A percentile compares a stretch with the other conserved stretches of the same genome.
These are phyloP conservation scores for Phalangium opilio DNA, from an alignment of 2,888 invertebrate genomes.

Conservation along the genomic window DNA sequence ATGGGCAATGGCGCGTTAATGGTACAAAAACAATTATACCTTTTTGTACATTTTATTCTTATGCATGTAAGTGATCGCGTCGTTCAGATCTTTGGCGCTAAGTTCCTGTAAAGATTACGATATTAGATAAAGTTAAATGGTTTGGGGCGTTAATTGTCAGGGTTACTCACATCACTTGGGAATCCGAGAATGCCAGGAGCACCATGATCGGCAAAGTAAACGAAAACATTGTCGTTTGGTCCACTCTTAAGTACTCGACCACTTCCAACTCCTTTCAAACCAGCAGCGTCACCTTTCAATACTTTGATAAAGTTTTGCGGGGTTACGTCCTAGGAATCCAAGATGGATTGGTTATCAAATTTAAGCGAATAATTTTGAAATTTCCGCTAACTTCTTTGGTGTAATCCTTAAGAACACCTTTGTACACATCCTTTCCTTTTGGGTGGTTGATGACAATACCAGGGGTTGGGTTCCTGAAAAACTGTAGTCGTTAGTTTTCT, in stretches of 20 bases:
- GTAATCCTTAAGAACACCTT: constrained; percentile 42
- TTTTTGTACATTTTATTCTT: constrained; percentile 33
- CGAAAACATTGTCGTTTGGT: constrained; percentile 41
- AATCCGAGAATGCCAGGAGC: constrained; percentile 41
- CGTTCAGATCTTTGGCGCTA: constrained; percentile 29
- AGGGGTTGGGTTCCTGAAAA: constrained; percentile 38
- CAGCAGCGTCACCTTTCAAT: constrained; percentile 37
- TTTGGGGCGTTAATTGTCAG: background rate
- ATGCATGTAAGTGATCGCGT: constrained; percentile 34
- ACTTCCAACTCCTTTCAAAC: constrained; percentile 34
- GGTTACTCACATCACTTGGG: constrained; percentile 27
- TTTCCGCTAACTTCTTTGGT: constrained; percentile 31
- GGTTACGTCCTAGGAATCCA: constrained; percentile 34
- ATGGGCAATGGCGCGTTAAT: constrained; percentile 1
- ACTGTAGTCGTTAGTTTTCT: background rate
- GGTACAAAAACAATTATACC: constrained; percentile 24
- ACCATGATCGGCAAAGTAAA: constrained; percentile 47
- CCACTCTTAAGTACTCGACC: constrained; percentile 36
- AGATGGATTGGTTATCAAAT: background rate
- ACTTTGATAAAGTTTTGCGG: constrained; percentile 41
- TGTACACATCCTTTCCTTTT: constrained; percentile 40
- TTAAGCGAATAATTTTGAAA: no score
- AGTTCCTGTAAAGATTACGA: constrained; percentile 28
- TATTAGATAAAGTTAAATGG: no score
- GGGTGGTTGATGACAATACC: constrained; percentile 43